A percentile compares a stretch with the other conserved stretches of the same genome.
Conservation (phyloP, 1,140 invertebrate genomes). For the Papilio glaucus region DNA sequence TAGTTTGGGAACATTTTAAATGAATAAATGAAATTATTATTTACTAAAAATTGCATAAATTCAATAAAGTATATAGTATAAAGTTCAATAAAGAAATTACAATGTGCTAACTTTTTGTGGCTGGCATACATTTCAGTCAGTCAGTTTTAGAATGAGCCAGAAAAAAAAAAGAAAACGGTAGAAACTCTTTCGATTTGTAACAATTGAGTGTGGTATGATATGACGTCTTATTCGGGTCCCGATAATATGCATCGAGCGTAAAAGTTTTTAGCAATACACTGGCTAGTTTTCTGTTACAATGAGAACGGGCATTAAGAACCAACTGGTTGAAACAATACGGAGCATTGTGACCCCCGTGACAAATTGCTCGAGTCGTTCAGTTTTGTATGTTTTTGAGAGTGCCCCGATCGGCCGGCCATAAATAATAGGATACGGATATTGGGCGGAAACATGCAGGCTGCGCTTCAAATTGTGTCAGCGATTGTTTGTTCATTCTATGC, state of each 20-base stretch:
- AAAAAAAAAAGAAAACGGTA: neutral
- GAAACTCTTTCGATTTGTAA: constrained; percentile 7
- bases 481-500: constrained; percentile 57
- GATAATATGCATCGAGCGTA: constrained; percentile 21
- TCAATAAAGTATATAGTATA: no score
- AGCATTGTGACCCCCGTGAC: constrained; percentile 68
- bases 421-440: constrained; percentile 75
- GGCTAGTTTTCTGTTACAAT: constrained; percentile 55
- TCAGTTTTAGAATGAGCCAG: neutral
- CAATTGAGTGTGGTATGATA: neutral
- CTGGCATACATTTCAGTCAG: no score
- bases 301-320: constrained; percentile 54
- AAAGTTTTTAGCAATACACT: constrained; percentile 43
- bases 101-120: no score
- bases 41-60: no score
- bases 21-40: no score
- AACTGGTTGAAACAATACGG: constrained; percentile 69
- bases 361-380: constrained; percentile 65
- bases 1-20: neutral
- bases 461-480: constrained; percentile 64
- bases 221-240: constrained; percentile 29
- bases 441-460: constrained; percentile 71
- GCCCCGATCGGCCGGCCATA: constrained; percentile 59
- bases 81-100: no score
- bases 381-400: constrained; percentile 78